Evolutionary conservation across 2,113 vertebrate species (phyloP).

Genomic region (Opisthocomus hoazin): DNA sequence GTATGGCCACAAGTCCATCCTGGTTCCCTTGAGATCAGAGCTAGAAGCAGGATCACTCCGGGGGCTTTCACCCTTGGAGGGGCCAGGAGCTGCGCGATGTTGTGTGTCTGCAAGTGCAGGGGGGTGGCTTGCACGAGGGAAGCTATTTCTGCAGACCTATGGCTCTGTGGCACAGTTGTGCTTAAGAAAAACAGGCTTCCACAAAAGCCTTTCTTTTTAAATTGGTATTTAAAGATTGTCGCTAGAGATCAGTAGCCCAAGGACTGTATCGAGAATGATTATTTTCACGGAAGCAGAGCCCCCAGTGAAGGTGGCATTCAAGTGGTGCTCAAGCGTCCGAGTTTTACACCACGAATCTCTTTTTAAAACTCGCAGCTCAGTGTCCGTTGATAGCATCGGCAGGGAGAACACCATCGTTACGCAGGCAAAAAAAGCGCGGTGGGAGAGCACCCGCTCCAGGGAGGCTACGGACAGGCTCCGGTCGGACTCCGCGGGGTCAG

Average conservation of each 20-base stretch:
- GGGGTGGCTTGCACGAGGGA: accelerated
- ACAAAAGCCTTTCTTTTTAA: background rate
- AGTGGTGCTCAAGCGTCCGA: accelerated
- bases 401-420: accelerated
- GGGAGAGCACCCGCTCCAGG: background rate
- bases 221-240: accelerated
- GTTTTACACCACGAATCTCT: background rate
- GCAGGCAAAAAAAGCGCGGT: background rate
- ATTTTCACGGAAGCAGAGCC: background rate
- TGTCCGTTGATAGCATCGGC: accelerated
- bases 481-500: too few species aligned
- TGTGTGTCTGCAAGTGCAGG: accelerated
- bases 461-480: background rate
- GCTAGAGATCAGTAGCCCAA: background rate
- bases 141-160: background rate
- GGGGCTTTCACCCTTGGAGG: background rate
- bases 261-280: background rate
- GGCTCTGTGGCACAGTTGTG: accelerated
- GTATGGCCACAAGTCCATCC: background rate
- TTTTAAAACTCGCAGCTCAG: background rate
- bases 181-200: background rate
- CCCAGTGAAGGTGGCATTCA: background rate
- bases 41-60: background rate
- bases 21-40: background rate
- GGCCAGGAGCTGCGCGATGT: background rate